These are phyloP conservation scores for Ceratosolen solmsi DNA, from an alignment of 1,140 invertebrate species.

Conservation along the genomic window DNA sequence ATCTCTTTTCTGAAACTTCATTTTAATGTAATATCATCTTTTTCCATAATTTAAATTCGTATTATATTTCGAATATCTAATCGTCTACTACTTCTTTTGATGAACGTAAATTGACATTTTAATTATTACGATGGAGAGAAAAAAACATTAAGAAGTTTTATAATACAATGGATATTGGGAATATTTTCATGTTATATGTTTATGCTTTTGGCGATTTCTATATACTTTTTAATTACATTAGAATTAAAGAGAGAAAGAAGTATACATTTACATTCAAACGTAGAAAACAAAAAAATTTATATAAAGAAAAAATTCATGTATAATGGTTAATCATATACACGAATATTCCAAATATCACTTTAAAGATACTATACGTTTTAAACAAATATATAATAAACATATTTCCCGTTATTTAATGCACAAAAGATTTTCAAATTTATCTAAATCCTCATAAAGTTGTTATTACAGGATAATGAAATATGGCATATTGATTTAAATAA, in stretches of 20 bases:
- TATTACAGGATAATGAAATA: too few relatives aligned
- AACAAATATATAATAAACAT: slow-evolving; percentile 12
- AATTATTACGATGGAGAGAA: slow-evolving; percentile 5
- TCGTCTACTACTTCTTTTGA: too few relatives aligned
- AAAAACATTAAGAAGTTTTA: slow-evolving; percentile 15
- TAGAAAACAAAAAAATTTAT: neutral
- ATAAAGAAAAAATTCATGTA: slow-evolving; percentile 27
- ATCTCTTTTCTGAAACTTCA: neutral
- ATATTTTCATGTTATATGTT: slow-evolving; percentile 37
- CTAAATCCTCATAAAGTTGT: too few relatives aligned
- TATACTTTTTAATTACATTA: neutral
- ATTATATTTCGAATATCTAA: neutral
- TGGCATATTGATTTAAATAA: too few relatives aligned
- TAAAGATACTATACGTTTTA: slow-evolving; percentile 20
- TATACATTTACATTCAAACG: slow-evolving; percentile 9
- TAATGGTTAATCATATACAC: neutral
- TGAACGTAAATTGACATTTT: neutral
- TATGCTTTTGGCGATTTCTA: neutral
- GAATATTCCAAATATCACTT: slow-evolving; percentile 32
- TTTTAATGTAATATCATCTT: neutral
- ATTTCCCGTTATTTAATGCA: neutral
- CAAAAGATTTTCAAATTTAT: neutral
- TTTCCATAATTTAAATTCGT: neutral
- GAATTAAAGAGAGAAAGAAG: too few relatives aligned
- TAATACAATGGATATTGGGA: slow-evolving; percentile 53